A percentile compares a stretch with the other conserved stretches of the same genome.
phyloP scores from a whole-genome alignment of 2,888 invertebrate species.

The Agriopis aurantiaria region DNA sequence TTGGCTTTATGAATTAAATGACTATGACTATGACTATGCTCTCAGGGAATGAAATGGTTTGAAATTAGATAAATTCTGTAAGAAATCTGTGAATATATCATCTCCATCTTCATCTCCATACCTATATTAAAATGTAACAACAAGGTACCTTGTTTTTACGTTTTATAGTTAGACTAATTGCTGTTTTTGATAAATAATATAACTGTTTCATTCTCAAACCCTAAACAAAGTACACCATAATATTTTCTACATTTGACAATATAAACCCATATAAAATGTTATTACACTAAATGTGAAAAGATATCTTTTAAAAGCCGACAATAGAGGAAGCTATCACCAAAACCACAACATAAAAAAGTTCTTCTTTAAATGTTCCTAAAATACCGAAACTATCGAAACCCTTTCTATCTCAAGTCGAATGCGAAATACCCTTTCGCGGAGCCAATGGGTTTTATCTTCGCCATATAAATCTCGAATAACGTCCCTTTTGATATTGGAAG shows the following conservation, averaged over 20 bases:
- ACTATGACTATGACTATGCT: too few relatives aligned
- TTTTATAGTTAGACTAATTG: too few relatives aligned
- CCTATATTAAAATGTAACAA: too few relatives aligned
- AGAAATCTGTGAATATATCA: too few relatives aligned
- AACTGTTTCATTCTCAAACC: too few relatives aligned
- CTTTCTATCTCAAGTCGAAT: conserved; percentile 31
- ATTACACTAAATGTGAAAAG: background rate
- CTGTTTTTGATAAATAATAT: too few relatives aligned
- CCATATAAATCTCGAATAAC: conserved; percentile 39
- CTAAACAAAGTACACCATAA: too few relatives aligned
- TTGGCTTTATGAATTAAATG: too few relatives aligned
- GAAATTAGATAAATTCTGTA: too few relatives aligned
- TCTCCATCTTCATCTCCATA: too few relatives aligned
- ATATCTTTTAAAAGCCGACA: background rate
- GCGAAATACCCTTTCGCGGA: conserved; percentile 26
- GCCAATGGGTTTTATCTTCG: conserved; percentile 35
- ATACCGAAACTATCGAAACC: conserved; percentile 25
- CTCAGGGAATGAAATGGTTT: too few relatives aligned
- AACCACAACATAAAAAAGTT: conserved; percentile 25
- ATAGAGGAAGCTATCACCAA: conserved; percentile 9
- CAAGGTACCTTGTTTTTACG: too few relatives aligned
- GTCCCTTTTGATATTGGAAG: conserved; percentile 38
- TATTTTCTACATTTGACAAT: background rate
- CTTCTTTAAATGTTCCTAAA: conserved; percentile 22
- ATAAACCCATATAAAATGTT: background rate